These are phyloP conservation scores for Pyxicephalus adspersus DNA, from an alignment of 2,113 vertebrate genomes.

Conservation along the genomic window DNA sequence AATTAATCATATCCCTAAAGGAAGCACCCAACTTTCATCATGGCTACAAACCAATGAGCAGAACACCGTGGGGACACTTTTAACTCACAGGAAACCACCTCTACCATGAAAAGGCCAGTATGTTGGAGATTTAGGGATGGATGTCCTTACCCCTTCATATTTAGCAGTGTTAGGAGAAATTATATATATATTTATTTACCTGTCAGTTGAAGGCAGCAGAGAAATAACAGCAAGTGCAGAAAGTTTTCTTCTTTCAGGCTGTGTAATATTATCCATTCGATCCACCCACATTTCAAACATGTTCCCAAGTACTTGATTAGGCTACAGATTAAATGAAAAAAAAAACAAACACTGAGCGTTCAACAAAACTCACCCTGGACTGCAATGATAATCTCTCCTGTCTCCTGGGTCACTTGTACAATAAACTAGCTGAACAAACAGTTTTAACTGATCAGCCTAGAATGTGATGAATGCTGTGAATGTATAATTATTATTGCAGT, in stretches of 20 bases:
- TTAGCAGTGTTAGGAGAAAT: not conserved
- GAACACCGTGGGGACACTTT: too few relatives aligned
- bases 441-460: not conserved
- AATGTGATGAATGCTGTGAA: not conserved
- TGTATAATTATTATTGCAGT: constrained; percentile 7
- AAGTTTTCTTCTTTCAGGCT: constrained; percentile 95
- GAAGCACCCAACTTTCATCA: too few relatives aligned
- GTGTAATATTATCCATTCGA: constrained; percentile 97
- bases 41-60: too few relatives aligned
- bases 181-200: constrained; percentile 67
- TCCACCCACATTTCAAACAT: constrained; percentile 99
- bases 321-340: constrained; percentile 68
- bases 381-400: not conserved
- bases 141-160: not conserved
- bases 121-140: too few relatives aligned
- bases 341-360: not conserved
- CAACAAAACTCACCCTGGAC: not conserved
- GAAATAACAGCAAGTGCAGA: constrained; percentile 92
- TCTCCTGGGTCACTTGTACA: not conserved
- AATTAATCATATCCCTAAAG: too few relatives aligned
- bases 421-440: constrained; percentile 4
- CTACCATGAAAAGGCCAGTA: too few relatives aligned
- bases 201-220: constrained; percentile 89
- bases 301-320: constrained; percentile 87
- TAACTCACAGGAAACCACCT: too few relatives aligned